These are phyloP conservation scores for Porites cylindrica DNA, from an alignment of 92 coral and sea anemone species.

Conservation along the genomic window DNA sequence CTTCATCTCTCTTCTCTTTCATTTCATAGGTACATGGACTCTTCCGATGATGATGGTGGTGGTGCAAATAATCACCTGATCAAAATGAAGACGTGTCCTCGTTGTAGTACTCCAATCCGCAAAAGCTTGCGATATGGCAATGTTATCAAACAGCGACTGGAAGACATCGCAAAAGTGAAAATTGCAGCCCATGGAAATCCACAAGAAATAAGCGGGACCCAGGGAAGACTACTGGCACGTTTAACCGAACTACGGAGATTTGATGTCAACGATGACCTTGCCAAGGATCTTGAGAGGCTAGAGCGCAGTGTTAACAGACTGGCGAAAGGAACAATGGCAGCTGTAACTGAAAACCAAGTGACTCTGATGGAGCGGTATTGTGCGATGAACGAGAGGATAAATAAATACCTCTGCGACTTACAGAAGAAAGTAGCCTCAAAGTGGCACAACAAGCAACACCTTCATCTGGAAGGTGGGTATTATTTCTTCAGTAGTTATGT, in stretches of 20 bases:
- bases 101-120: constrained; percentile 75
- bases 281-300: background rate
- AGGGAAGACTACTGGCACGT: background rate
- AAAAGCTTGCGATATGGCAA: constrained; percentile 80
- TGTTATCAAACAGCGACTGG: constrained; percentile 66
- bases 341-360: constrained; percentile 24
- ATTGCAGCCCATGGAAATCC: background rate
- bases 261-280: no score
- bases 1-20: background rate
- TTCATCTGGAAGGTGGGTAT: background rate
- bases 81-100: constrained; percentile 83
- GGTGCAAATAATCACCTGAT: constrained; percentile 26
- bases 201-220: background rate
- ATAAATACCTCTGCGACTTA: background rate
- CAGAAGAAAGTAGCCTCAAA: no score
- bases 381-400: constrained; percentile 2
- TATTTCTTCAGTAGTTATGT: background rate
- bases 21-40: constrained; percentile 28
- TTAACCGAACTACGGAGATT: background rate
- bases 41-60: background rate
- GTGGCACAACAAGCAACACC: background rate
- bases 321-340: constrained; percentile 15
- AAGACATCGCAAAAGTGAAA: constrained; percentile 76
- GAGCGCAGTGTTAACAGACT: background rate
- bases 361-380: constrained; percentile 28